Evolutionary conservation across 2,797 vertebrate species (phyloP).

Genomic region (Gymnothorax reevesii): DNA sequence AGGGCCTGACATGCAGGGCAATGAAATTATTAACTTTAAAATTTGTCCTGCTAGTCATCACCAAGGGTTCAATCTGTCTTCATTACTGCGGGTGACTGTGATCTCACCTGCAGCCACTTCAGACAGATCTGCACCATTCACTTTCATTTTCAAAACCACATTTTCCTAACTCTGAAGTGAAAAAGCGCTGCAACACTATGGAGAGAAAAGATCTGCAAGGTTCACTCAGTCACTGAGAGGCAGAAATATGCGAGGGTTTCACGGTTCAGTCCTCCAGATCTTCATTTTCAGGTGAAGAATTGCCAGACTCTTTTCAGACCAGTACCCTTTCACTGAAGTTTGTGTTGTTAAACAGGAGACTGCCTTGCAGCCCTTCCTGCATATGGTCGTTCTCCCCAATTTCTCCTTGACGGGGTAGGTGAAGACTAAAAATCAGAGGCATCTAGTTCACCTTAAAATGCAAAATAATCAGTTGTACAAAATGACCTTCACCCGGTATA

Average conservation of each 20-base stretch:
- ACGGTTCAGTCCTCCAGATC: neutral
- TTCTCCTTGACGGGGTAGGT: neutral
- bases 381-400: neutral
- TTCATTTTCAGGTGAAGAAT: neutral
- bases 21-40: conserved; percentile 9
- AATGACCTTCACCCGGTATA: neutral
- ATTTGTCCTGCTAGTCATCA: conserved; percentile 4
- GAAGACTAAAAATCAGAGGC: neutral
- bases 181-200: neutral
- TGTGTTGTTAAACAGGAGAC: neutral
- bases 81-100: conserved; percentile 8
- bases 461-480: neutral
- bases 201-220: neutral
- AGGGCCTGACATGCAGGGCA: neutral
- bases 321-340: neutral
- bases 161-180: conserved; percentile 17
- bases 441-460: neutral
- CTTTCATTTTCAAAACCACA: conserved; percentile 21
- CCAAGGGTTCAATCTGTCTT: conserved; percentile 19
- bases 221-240: neutral
- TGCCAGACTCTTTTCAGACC: neutral
- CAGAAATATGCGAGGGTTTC: neutral
- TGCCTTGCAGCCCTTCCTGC: neutral
- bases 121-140: conserved; percentile 11
- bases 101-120: conserved; percentile 1